Evolutionary conservation across 2,113 vertebrate species (phyloP), one percentile per base, ranked within the genome.

Genomic region (Butorides virescens): DNA sequence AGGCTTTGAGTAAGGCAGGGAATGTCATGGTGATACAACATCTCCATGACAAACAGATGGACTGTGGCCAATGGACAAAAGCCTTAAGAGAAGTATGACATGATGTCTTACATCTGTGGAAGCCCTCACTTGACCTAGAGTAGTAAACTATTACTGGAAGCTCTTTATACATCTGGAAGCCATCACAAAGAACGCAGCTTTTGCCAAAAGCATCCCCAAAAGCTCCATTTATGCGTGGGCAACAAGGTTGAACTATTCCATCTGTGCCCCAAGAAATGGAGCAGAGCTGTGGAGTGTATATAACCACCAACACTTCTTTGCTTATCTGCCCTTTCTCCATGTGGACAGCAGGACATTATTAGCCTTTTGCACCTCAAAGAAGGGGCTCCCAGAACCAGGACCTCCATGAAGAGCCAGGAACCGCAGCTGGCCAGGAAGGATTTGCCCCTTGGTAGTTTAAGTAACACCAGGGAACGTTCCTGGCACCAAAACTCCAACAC

Each of bases 211-310:
- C 70, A 63, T 42, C 75, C 37, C 20, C 36, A 19, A 18, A 53
- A 71, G 59, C 46, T 59, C 37, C 15, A 6, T 19, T 59, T 29
- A 44, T 13, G 15, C 4, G 0, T 15, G 50, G 37, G 50, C 44
- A 90, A 32, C 13, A 47, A 36, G 34, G 42, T 19, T 47, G 70
- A 86, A 42, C 37, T 25, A 36, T 27, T 63, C 30, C 70, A 44
- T 6, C 75, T 70, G 56, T 17, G 34, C 58, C 34, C 34, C 56
- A 16, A 58, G 44, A 16, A 73, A 52, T 0, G 6, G 30, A 32
- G 15, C 5, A 5, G n/a, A 18, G 32, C 7, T 44, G 37, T 37
- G 36, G 18, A 14, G 29, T 0, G 3, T 8, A 12, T 8, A 55
- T 21, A 32, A 9, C 19, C 37, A 3, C 37, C 1, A 16, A 30